Evolutionary conservation across 92 coral and sea anemone genomes (phyloP).

Genomic region (Heliopora coerulea): DNA sequence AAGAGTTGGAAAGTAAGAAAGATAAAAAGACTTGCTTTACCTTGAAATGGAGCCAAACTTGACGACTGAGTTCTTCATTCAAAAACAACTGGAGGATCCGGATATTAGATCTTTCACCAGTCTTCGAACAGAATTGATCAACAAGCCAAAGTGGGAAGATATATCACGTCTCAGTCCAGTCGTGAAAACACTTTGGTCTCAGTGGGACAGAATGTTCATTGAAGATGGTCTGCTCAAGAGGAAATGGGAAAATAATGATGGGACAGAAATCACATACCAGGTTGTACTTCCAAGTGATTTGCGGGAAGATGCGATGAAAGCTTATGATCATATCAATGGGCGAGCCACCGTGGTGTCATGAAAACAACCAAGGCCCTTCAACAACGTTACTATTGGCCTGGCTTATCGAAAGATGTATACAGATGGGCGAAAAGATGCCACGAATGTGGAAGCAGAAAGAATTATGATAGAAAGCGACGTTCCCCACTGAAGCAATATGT

Average conservation of each 20-base stretch:
- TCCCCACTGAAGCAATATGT: slow-evolving; percentile 59
- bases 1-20: neutral
- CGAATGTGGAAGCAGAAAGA: slow-evolving; percentile 58
- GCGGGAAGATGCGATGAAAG: slow-evolving; percentile 47
- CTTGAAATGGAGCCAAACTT: slow-evolving; percentile 49
- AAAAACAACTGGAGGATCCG: slow-evolving; percentile 47
- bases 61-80: slow-evolving; percentile 32
- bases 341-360: slow-evolving; percentile 50
- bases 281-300: neutral
- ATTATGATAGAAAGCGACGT: slow-evolving; percentile 40
- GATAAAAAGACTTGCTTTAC: neutral
- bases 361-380: slow-evolving; percentile 40
- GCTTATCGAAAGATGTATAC: slow-evolving; percentile 38
- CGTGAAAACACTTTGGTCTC: slow-evolving; percentile 53
- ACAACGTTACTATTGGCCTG: slow-evolving; percentile 61
- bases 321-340: slow-evolving; percentile 55
- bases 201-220: slow-evolving; percentile 49
- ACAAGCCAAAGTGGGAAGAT: slow-evolving; percentile 43
- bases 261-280: too few species aligned
- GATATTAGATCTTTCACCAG: slow-evolving; percentile 30
- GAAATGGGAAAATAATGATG: slow-evolving; percentile 48
- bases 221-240: slow-evolving; percentile 7
- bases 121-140: slow-evolving; percentile 12
- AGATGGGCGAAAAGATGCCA: slow-evolving; percentile 57
- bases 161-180: slow-evolving; percentile 44